Evolutionary conservation across 2,797 vertebrate genomes (phyloP), one percentile per base, ranked within the genome.

Genomic region (Meriones psammophilus): DNA sequence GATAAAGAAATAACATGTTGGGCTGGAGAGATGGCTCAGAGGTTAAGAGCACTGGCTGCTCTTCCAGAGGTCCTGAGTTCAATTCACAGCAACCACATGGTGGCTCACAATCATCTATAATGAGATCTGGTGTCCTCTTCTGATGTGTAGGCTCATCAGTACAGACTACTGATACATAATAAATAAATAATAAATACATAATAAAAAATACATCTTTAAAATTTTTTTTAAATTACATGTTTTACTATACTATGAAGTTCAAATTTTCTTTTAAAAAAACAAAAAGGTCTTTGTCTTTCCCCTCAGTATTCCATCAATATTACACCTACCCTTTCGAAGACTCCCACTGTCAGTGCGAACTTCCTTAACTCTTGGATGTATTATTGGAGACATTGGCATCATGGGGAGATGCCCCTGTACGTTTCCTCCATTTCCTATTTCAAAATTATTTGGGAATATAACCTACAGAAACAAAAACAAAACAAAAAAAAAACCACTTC

Each of bases 301-400:
- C 74, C 73, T 71, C 77, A 77, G 24, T 89, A 50, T 81, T 92
- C 91, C 93, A 66, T 8, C 26, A 88, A 68, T n/a, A 26, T 18
- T 89, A 62, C 94, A 98, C 97, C 8, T 97, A 99, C 99, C 99
- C 98, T 99, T 99, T 91, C 99, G 99, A 33, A 99, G 98, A 88
- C 98, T 99, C 50, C 98, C 99, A 85, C 99, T 99, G 84, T 99
- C 99, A 0, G 99, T 99, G 42, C 99, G 98, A 98, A 99, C 99
- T 98, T 99, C 99, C 93, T 99, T 98, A 66, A 99, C 99, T 71
- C 99, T 99, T 58, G 99, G 99, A 96, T 99, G 99, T 92, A 99
- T 98, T 97, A 99, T 99, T 24, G 99, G 99, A 89, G 99, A 99
- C 13, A 99, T 89, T 1, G 99, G 99, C 95, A 99, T 98, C 98